Percentiles rank a stretch among this genome's conserved stretches.
phyloP scores from a whole-genome alignment of 2,888 invertebrate genomes.

The Nesidiocoris tenuis region DNA sequence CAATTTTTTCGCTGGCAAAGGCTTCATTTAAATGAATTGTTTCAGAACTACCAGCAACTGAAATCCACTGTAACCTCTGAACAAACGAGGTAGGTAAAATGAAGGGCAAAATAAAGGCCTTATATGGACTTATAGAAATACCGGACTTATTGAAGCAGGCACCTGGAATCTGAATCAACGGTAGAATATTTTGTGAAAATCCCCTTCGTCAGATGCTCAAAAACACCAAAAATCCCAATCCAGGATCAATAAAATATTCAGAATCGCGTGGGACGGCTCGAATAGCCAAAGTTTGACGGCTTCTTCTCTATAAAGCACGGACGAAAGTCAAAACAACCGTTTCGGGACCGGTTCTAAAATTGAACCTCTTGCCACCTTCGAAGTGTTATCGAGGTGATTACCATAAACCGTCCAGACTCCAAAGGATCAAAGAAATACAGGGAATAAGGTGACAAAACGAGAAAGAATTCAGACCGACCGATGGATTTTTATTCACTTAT shows the following conservation, averaged over 20 bases:
- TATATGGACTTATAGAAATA: no score
- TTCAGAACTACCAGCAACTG: no score
- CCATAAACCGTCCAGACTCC: not conserved
- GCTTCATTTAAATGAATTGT: no score
- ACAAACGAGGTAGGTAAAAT: no score
- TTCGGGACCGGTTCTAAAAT: not conserved
- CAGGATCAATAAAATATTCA: not conserved
- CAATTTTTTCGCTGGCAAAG: no score
- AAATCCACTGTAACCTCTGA: no score
- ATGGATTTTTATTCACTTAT: not conserved
- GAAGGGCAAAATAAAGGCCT: no score
- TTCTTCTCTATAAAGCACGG: not conserved
- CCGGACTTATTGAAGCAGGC: no score
- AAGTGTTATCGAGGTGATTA: not conserved
- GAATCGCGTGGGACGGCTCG: not conserved
- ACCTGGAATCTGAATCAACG: no score
- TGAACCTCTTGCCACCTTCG: not conserved
- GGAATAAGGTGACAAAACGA: not conserved
- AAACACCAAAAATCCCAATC: no score
- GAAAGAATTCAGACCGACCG: not conserved
- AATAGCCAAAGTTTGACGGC: not conserved
- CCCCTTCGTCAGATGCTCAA: no score
- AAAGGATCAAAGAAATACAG: not conserved
- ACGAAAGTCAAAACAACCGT: not conserved
- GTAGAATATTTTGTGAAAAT: no score